Conservation (phyloP, 2,113 vertebrate species). For the Cyprinodon brontotheroides region DNA sequence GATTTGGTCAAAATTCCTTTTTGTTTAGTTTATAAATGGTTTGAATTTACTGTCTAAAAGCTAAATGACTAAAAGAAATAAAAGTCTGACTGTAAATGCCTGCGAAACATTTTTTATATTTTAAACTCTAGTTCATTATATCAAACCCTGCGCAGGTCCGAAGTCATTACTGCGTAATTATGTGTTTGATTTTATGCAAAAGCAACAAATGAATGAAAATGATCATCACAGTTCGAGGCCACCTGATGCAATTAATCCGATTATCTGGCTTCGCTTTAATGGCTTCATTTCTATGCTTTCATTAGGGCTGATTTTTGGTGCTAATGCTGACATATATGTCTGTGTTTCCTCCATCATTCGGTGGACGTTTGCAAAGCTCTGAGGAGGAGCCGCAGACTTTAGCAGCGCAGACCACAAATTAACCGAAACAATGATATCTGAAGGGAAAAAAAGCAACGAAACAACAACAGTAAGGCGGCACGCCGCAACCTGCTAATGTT, state of each 20-base stretch:
- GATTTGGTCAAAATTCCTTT: no score
- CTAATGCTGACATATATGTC: constrained; percentile 33
- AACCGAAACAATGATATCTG: constrained; percentile 56
- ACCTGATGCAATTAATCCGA: background rate
- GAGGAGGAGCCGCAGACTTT: constrained; percentile 41
- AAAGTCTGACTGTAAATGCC: no score
- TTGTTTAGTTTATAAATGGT: no score
- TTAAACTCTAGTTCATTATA: no score
- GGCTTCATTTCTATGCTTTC: constrained; percentile 21
- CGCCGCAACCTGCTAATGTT: constrained; percentile 70
- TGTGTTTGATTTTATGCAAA: background rate
- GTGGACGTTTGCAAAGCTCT: constrained; percentile 51
- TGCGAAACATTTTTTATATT: no score
- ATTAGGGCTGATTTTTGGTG: constrained; percentile 31
- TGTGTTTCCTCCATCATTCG: constrained; percentile 28
- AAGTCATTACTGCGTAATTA: background rate
- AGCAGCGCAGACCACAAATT: constrained; percentile 53
- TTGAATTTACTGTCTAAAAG: no score
- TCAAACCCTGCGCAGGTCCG: background rate
- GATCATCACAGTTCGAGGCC: background rate
- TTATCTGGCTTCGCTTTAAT: constrained; percentile 29
- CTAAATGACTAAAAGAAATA: no score
- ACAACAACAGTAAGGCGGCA: constrained; percentile 41
- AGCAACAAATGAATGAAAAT: background rate
- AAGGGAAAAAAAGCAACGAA: constrained; percentile 29